Evolutionary conservation across 2,113 vertebrate genomes (phyloP), one percentile per base, ranked within the genome.

Genomic region (Cyprinodon variegatus): DNA sequence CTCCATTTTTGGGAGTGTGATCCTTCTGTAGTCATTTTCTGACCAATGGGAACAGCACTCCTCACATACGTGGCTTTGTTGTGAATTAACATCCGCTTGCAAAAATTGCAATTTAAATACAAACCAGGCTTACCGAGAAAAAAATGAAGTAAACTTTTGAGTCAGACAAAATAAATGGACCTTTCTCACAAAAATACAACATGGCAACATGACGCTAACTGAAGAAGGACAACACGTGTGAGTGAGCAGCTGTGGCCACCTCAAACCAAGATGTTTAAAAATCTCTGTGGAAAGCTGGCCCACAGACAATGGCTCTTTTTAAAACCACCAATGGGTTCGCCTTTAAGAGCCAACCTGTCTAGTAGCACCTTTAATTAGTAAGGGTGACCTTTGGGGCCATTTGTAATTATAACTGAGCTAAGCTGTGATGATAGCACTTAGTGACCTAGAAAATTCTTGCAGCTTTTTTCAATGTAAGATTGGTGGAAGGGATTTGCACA

Each of bases 281-380:
- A 81, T 74, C 74, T 41, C 64, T 40, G 60, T 43, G 61, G 66
- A n/a, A 39, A 43, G 73, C 74, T 40, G 10, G 60, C 29, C 38
- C 40, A 38, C 65, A 59, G 57, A 88, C 79, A 91, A 72, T 53
- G 81, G 64, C 57, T 68, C 87, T 89, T 89, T 90, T 78, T 93
- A 36, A 67, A 41, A 22, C 60, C 80, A 77, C 72, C 68, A 37
- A 43, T 3, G 40, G 66, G 20, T 36, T 17, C 68, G 65, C 48
- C 50, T 85, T 83, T 78, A 77, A 88, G 68, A 72, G 46, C 62
- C 76, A 72, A 84, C 86, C 78, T 90, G 83, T 90, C 83, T 14
- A 41, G 75, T 86, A 72, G 80, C 90, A 90, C 84, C 85, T 90
- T 81, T 86, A 89, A 92, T 93, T 89, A 91, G 68, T 77, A 61